phyloP scores from a whole-genome alignment of 1,140 invertebrate species.

The Aphaenogaster ashmeadi region DNA sequence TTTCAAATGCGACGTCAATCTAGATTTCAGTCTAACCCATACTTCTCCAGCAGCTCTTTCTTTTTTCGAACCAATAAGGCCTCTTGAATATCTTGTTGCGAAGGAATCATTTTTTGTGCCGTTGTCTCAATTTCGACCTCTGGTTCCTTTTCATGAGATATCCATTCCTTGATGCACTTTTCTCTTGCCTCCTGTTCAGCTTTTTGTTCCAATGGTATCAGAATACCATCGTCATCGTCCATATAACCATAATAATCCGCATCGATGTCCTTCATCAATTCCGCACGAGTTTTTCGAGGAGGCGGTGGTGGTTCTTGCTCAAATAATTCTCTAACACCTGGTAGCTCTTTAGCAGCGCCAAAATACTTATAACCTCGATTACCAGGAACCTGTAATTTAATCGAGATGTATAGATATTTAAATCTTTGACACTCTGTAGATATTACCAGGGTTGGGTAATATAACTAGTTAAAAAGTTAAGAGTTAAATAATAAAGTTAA shows the following conservation, averaged over 20 bases:
- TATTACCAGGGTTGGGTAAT: too few relatives aligned
- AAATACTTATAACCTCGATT: constrained; percentile 99
- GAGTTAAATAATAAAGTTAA: too few relatives aligned
- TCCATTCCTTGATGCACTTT: constrained; percentile 90
- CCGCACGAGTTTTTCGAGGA: constrained; percentile 96
- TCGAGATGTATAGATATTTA: background rate
- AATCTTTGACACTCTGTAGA: background rate
- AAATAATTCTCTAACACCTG: constrained; percentile 98
- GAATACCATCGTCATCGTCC: constrained; percentile 98
- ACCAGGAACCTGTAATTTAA: constrained; percentile 91
- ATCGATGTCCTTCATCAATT: constrained; percentile 99
- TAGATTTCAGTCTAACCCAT: constrained; percentile 82
- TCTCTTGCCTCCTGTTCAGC: constrained; percentile 92
- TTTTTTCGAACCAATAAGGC: constrained; percentile 96
- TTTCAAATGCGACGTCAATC: constrained; percentile 56
- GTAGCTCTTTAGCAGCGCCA: constrained; percentile 99
- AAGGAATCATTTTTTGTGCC: constrained; percentile 95
- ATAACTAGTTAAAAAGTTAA: too few relatives aligned
- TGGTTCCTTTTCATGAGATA: constrained; percentile 85
- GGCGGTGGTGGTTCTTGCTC: constrained; percentile 97
- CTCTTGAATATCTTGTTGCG: constrained; percentile 96
- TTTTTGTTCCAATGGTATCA: constrained; percentile 95
- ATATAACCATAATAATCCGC: constrained; percentile 99
- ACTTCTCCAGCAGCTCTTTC: constrained; percentile 94
- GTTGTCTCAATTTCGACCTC: constrained; percentile 87